phyloP scores from a whole-genome alignment of 2,113 vertebrate species.

The Circaetus gallicus region DNA sequence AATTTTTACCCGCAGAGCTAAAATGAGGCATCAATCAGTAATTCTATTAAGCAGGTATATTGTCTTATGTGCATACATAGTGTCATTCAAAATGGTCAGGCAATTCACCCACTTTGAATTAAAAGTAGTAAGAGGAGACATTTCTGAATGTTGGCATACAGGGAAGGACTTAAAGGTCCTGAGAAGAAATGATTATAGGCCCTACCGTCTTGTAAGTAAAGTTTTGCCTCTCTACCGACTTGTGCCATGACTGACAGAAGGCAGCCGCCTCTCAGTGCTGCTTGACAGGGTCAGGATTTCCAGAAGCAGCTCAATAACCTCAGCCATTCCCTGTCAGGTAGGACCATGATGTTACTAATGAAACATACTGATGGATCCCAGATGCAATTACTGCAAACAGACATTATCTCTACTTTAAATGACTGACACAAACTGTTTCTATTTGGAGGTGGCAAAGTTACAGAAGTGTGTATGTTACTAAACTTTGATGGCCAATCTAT shows the following conservation, averaged over 20 bases:
- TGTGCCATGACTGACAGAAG: not conserved
- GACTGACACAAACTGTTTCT: not conserved
- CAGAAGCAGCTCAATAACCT: not conserved
- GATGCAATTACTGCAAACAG: not conserved
- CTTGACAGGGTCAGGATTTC: not conserved
- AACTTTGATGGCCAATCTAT: not conserved
- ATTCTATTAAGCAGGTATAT: not conserved
- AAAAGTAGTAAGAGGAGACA: not conserved
- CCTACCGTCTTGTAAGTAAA: not conserved
- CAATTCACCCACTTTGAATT: not conserved
- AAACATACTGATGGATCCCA: not conserved
- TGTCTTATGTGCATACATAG: not conserved
- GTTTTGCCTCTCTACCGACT: not conserved
- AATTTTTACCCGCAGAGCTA: not conserved
- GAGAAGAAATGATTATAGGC: not conserved
- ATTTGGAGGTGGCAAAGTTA: not conserved
- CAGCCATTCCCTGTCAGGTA: not conserved
- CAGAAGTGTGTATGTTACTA: not conserved
- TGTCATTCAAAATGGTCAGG: not conserved
- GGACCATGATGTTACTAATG: not conserved
- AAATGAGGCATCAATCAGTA: not conserved
- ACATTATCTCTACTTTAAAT: not conserved
- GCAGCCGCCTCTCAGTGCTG: not conserved
- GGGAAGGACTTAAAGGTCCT: not conserved
- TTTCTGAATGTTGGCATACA: not conserved